phyloP scores from a whole-genome alignment of 2,797 vertebrate genomes.

The Jordanella pulchra region DNA sequence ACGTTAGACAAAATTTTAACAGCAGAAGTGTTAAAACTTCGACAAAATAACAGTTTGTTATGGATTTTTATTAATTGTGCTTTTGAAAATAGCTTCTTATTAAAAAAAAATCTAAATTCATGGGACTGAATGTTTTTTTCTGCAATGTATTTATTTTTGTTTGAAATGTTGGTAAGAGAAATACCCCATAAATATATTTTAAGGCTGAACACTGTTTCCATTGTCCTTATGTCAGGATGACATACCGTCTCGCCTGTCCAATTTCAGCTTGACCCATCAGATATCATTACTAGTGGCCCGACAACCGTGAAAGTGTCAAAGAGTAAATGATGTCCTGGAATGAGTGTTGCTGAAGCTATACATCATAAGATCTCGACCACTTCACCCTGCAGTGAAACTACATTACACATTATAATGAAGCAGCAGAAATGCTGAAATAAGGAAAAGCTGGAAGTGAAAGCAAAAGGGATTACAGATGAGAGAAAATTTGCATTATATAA shows the following conservation, averaged over 20 bases:
- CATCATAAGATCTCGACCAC: constrained; percentile 58
- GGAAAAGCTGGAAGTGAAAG: constrained; percentile 13
- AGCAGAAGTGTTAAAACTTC: too few relatives aligned
- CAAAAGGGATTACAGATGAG: constrained; percentile 12
- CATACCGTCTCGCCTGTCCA: constrained; percentile 66
- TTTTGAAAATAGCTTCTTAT: too few relatives aligned
- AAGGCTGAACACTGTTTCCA: constrained; percentile 34
- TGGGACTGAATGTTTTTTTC: background rate
- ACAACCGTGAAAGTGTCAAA: constrained; percentile 74
- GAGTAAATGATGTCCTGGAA: constrained; percentile 69
- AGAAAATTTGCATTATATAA: constrained; percentile 11
- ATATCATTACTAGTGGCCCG: constrained; percentile 71
- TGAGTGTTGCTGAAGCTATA: constrained; percentile 51
- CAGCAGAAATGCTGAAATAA: constrained; percentile 15
- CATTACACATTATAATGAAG: constrained; percentile 47
- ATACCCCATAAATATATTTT: constrained; percentile 31
- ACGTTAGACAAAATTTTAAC: too few relatives aligned
- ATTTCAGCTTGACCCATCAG: constrained; percentile 74
- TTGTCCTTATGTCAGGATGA: constrained; percentile 63
- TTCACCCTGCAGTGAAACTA: constrained; percentile 31
- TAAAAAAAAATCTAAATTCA: too few relatives aligned
- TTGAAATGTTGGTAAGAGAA: constrained; percentile 37
- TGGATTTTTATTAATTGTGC: too few relatives aligned
- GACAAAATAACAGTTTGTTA: too few relatives aligned
- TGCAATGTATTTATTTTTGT: background rate